Evolutionary conservation across 1,140 invertebrate genomes (phyloP), one percentile per base, ranked within the genome.

Genomic region (Drosophila albomicans): DNA sequence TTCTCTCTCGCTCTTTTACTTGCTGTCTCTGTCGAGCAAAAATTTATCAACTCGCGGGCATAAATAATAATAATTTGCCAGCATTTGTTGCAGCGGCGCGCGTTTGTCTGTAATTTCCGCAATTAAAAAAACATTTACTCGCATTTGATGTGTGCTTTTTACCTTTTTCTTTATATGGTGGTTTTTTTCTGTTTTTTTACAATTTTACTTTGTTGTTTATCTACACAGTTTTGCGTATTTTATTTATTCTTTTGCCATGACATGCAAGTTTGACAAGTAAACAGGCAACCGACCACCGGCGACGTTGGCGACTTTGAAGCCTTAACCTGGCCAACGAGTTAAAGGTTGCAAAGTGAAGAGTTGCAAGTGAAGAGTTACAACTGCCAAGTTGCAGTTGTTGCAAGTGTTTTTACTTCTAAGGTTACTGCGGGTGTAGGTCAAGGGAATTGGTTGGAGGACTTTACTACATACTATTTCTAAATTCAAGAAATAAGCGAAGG

Each of bases 91-190:
- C 59, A 78, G 74, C 81, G 81, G 81, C 80, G 63, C 68, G 77
- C 82, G 84, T 88, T 80, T 88, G 72, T 67, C 74, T 76, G 80
- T 91, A 91, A 91, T 91, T 91, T 91, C 90, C 89, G 90, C 89
- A 91, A 91, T 91, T 91, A 91, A 89, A 91, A 91, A 91, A 91
- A 79, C 89, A 91, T 91, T 91, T 91, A 89, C 76, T 90, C 80
- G 78, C 72, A 58, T 90, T 91, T 90, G 78, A 75, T 91, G 70
- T 78, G 65, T 54, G 71, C 48, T 70, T 73, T 69, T 65, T 71
- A 68, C 38, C 49, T 62, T 45, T 73, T 20, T 25, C 20, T 25
- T 25, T 25, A 25, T 25, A 25, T 25, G 20, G 20, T 25, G 20
- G 15, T 15, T 25, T 25, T 25, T 25, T 32, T 43, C 28, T 20